Base-by-base conservation (phyloP, 1,140 invertebrate species). In the Oscheius sp. region DNA sequence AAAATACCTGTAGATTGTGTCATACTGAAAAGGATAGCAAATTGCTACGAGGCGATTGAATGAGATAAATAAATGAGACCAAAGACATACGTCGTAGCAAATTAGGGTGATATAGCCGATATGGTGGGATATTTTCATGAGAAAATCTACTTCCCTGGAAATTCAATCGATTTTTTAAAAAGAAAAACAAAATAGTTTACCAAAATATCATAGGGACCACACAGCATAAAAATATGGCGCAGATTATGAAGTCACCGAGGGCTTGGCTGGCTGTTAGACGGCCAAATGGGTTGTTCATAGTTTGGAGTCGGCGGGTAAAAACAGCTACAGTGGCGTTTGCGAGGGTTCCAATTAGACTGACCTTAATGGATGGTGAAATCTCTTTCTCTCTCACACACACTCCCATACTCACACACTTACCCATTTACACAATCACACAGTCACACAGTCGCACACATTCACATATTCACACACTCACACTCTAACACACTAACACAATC, bases 21-120 rank as follows among this genome's bases (percentile, higher is more conserved):
- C 59, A 45, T 71, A 71, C 20, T 52, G 10, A 26, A 71, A 28
- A 2, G 69, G 69, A 20, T 63, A 46, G 1, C 29, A 62, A 34
- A 71, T 71, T 3, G 69, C 69, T 38, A 58, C 63, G 2, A 71
- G 23, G 2, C 69, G 59, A 49, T 71, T 71, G 26, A 71, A 28
- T 3, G 69, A 38, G 23, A 71, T 64, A 20, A 71, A 71, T 18
- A 71, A 52, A 64, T 71, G 69, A 38, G 59, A 64, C 20, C 45
- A 71, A 13, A 71, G 63, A 34, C 59, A 64, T 35, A 71, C 42
- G 28, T 71, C 69, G 61, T 71, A 71, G 26, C 46, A 52, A 36
- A 71, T 38, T 10, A 71, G 62, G 23, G 42, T 55, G 35, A 71
- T 55, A 4, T 35, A 38, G 3, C 69, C 69, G 2, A n/a, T 45